phyloP scores from a whole-genome alignment of 2,888 invertebrate genomes.

The Acleris holmiana region DNA sequence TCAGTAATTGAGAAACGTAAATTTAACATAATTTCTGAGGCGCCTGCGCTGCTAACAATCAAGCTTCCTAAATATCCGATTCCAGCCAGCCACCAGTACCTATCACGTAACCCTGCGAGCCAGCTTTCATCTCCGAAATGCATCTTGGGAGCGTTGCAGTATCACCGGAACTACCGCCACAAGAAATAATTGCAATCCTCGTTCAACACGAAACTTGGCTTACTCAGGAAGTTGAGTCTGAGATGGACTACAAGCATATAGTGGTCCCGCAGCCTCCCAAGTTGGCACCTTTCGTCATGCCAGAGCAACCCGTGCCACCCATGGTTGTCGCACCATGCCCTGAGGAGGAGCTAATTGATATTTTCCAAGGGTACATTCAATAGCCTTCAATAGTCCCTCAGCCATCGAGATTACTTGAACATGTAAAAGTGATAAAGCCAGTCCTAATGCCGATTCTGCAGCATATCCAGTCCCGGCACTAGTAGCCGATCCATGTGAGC shows the following conservation, averaged over 20 bases:
- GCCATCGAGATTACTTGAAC: background rate
- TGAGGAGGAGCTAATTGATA: constrained; percentile 7
- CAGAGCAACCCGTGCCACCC: constrained; percentile 16
- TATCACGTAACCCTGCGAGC: constrained; percentile 14
- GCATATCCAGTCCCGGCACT: background rate
- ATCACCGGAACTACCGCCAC: constrained; percentile 18
- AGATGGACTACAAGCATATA: constrained; percentile 11
- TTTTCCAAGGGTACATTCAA: constrained; percentile 5
- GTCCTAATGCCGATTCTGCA: constrained; percentile 12
- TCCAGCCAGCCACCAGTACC: constrained; percentile 11
- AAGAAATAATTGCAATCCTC: constrained; percentile 4
- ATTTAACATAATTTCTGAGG: constrained; percentile 32
- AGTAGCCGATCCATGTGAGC: constrained; percentile 24
- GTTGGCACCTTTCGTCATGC: constrained; percentile 33
- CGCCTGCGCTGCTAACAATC: constrained; percentile 39
- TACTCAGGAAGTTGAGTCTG: background rate
- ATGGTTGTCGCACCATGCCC: constrained; percentile 10
- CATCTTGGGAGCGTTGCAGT: constrained; percentile 11
- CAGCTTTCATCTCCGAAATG: constrained; percentile 4
- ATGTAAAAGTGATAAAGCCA: background rate
- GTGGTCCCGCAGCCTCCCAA: constrained; percentile 39
- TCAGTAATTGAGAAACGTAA: constrained; percentile 11
- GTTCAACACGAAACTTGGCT: background rate
- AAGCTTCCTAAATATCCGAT: constrained; percentile 30
- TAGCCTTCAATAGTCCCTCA: constrained; percentile 12